Conservation (phyloP, 1,140 invertebrate species). For the Zaprionus taronus region DNA sequence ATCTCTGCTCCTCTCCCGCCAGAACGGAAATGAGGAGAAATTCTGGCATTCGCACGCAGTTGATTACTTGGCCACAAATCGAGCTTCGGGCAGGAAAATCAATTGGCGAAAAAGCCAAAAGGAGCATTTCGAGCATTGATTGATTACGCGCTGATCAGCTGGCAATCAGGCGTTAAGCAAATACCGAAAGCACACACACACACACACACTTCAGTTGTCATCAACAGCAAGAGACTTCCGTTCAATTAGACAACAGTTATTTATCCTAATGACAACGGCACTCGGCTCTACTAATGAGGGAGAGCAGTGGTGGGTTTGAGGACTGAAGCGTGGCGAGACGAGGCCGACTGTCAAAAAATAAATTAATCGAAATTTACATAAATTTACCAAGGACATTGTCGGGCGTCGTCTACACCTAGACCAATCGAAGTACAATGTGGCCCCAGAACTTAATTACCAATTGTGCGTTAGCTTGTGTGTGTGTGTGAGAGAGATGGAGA, state of each 20-base stretch:
- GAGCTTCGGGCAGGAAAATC: conserved; percentile 31
- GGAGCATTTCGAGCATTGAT: conserved; percentile 59
- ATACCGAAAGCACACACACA: conserved; percentile 2
- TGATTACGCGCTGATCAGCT: conserved; percentile 58
- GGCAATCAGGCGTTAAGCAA: conserved; percentile 63
- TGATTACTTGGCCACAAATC: conserved; percentile 19
- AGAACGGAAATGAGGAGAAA: conserved; percentile 57
- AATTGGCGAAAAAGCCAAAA: conserved; percentile 17
- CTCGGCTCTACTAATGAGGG: conserved; percentile 51
- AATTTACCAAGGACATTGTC: conserved; percentile 60
- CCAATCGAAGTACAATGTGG: conserved; percentile 65
- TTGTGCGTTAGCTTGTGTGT: conserved; percentile 5
- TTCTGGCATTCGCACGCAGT: conserved; percentile 1
- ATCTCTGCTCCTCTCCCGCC: conserved; percentile 6
- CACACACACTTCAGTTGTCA: conserved; percentile 50
- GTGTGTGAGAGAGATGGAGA: not conserved
- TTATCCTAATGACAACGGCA: conserved; percentile 39
- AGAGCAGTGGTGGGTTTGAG: not conserved
- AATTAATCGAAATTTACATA: conserved; percentile 80
- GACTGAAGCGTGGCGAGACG: not conserved
- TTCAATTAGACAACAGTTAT: conserved; percentile 66
- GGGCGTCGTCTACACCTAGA: conserved; percentile 39
- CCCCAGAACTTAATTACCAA: conserved; percentile 70
- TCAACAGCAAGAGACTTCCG: conserved; percentile 64
- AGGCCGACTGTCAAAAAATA: conserved; percentile 62